These are phyloP conservation scores for Orchestia grillus DNA, from an alignment of 1,140 invertebrate genomes.

Conservation along the genomic window DNA sequence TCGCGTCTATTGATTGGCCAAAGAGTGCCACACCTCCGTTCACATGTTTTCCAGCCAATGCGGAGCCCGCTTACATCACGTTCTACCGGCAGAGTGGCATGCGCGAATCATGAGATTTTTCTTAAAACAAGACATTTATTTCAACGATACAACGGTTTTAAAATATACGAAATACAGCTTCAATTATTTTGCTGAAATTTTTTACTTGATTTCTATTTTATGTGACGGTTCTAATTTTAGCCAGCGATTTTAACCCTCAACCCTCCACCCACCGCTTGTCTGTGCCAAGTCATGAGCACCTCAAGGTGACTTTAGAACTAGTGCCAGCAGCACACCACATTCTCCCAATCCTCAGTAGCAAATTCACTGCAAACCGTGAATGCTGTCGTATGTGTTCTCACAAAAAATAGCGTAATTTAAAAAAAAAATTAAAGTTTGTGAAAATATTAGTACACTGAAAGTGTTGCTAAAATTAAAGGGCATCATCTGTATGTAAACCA, in stretches of 20 bases:
- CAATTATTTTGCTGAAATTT: not conserved
- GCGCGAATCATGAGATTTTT: not conserved
- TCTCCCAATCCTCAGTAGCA: constrained; percentile 39
- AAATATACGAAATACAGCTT: not conserved
- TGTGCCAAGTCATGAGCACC: constrained; percentile 44
- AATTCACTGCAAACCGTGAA: constrained; percentile 12
- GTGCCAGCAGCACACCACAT: constrained; percentile 31
- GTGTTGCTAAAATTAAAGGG: not conserved
- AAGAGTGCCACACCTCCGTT: constrained; percentile 39
- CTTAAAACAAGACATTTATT: not conserved
- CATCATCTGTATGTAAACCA: not conserved
- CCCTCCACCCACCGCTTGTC: not conserved
- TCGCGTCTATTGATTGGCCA: constrained; percentile 45
- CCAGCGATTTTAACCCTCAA: not conserved
- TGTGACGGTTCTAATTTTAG: not conserved
- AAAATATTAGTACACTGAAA: not conserved
- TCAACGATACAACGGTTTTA: not conserved
- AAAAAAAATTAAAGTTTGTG: not conserved
- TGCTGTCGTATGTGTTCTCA: not conserved
- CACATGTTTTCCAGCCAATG: constrained; percentile 53
- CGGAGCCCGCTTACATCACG: not conserved
- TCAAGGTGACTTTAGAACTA: not conserved
- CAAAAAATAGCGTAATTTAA: not conserved
- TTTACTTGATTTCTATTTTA: not conserved
- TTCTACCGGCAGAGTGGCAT: not conserved